Evolutionary conservation across 1,140 invertebrate genomes (phyloP), one percentile per base, ranked within the genome.

Genomic region (Habropoda laboriosa): DNA sequence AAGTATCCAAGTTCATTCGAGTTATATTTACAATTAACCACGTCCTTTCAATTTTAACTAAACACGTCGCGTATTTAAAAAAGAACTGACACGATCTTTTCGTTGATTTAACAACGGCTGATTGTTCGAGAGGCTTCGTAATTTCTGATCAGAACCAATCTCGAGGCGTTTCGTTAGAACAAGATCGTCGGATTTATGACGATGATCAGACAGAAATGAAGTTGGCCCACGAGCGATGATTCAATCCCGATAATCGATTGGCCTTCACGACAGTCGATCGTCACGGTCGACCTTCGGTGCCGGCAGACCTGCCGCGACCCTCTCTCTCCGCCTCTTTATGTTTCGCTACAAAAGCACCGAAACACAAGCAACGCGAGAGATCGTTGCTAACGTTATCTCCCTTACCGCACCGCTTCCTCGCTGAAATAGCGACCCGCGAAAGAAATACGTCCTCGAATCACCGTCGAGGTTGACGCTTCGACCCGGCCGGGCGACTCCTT

Each of bases 151-250:
- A 16, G 12, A 49, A n/a, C 18, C 18, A 10, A 3, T 10, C 5
- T 47, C 30, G 10, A 45, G n/a, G 30, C 24, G 8, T 32, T 27
- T 57, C 49, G n/a, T 45, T 40, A 7, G 45, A 77, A 47, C 27
- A 30, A 47, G 32, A 45, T 60, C 30, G n/a, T 30, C 10, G n/a
- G 30, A 47, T 38, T 30, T 24, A 32, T 6, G 30, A 68, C 21
- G 2, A 3, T 2, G 64, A 71, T 40, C 53, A 16, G 58, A 30
- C n/a, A 2, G 53, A 47, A 68, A 47, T 51, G 30, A 42, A 77
- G 64, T 70, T 76, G 63, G 42, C 51, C 66, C 64, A 68, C n/a
- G 32, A 32, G 40, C 74, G 64, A 58, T 77, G 66, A 77, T 67
- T 77, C 67, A 71, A 77, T 77, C 32, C 42, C 27, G 16, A 53